phyloP scores from a whole-genome alignment of 1,140 invertebrate species.

The Gryllus bimaculatus region DNA sequence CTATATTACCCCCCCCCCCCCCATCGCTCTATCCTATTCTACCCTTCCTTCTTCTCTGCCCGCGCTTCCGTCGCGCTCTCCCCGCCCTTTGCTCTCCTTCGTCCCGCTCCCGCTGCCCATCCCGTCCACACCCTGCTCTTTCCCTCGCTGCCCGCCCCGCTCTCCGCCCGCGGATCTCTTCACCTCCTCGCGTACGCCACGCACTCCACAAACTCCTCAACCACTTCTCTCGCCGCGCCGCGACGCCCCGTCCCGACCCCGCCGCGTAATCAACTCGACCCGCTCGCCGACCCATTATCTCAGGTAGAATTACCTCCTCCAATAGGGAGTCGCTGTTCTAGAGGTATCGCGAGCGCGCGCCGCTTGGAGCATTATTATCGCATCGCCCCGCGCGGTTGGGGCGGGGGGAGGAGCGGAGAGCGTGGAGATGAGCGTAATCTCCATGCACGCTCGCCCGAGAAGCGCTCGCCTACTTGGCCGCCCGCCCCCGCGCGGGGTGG shows the following conservation, averaged over 20 bases:
- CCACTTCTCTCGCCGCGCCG: background rate
- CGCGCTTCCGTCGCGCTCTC: too few relatives aligned
- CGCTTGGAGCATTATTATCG: background rate
- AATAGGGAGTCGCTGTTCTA: background rate
- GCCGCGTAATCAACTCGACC: background rate
- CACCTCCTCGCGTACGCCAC: background rate
- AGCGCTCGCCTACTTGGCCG: too few relatives aligned
- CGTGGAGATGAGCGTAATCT: background rate
- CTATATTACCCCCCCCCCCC: too few relatives aligned
- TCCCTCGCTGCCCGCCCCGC: too few relatives aligned
- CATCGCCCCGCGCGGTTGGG: background rate
- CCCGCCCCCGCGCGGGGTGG: too few relatives aligned
- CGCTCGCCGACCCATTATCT: background rate
- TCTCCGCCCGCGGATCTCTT: background rate
- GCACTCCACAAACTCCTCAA: background rate
- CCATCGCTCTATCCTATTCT: too few relatives aligned
- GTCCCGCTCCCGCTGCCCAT: too few relatives aligned
- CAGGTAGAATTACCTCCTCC: background rate
- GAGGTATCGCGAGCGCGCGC: background rate
- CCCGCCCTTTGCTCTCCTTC: too few relatives aligned
- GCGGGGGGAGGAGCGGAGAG: background rate
- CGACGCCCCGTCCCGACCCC: too few relatives aligned
- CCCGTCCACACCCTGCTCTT: too few relatives aligned
- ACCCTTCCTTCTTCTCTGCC: too few relatives aligned
- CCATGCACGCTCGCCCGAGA: too few relatives aligned